A percentile compares a stretch with the other conserved stretches of the same genome.
Evolutionary conservation across 92 coral and sea anemone species (phyloP).

Genomic region (Epizoanthus fatuus): DNA sequence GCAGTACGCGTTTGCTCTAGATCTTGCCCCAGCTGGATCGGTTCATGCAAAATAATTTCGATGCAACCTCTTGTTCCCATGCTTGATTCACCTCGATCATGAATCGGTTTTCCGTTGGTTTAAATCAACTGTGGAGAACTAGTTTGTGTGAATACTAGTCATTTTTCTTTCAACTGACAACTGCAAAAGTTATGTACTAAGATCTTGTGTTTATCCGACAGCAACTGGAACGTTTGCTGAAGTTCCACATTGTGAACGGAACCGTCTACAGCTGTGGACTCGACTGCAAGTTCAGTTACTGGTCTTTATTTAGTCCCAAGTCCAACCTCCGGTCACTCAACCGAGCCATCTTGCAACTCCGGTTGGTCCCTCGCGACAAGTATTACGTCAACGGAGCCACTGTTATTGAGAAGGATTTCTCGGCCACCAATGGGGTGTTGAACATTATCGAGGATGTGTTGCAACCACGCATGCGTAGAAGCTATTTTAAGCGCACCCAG

Average conservation of each 20-base stretch:
- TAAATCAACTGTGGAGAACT: too few species aligned
- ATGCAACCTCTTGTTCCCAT: too few species aligned
- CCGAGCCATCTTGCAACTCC: constrained; percentile 65
- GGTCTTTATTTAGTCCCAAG: constrained; percentile 82
- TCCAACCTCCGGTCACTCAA: constrained; percentile 64
- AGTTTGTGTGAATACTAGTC: too few species aligned
- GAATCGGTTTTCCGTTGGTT: too few species aligned
- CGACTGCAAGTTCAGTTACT: constrained; percentile 89
- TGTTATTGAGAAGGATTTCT: constrained; percentile 61
- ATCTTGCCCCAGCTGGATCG: too few species aligned
- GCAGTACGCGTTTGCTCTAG: too few species aligned
- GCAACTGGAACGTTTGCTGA: constrained; percentile 63
- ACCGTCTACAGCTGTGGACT: constrained; percentile 84
- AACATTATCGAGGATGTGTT: constrained; percentile 84
- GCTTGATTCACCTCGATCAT: too few species aligned
- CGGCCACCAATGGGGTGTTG: constrained; percentile 86
- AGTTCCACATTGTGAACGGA: constrained; percentile 67
- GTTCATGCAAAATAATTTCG: too few species aligned
- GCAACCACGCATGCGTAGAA: constrained; percentile 42
- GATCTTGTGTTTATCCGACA: background rate
- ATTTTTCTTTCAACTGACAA: too few species aligned
- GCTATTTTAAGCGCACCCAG: constrained; percentile 3
- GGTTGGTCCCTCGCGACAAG: constrained; percentile 45
- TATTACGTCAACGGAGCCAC: constrained; percentile 69
- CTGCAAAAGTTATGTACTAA: background rate